phyloP scores from a whole-genome alignment of 2,113 vertebrate species.

The Vidua chalybeata region DNA sequence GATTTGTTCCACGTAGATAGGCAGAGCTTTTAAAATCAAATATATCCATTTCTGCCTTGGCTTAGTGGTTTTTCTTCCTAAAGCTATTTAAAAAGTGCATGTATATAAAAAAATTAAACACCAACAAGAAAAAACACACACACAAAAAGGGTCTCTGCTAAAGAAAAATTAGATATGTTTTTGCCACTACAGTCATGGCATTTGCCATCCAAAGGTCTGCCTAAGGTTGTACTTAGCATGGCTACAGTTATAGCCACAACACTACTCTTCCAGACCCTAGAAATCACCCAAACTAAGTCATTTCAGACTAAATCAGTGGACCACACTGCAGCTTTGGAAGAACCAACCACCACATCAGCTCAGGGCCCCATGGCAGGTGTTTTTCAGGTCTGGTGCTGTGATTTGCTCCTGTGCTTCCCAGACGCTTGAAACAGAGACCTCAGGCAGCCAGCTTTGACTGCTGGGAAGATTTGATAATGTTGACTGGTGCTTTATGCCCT shows the following conservation, averaged over 20 bases:
- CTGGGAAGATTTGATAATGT: not conserved
- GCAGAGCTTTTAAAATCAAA: not conserved
- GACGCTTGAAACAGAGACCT: not conserved
- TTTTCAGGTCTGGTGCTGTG: not conserved
- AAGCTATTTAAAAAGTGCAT: not conserved
- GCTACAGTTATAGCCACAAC: not conserved
- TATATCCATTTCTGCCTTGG: not conserved
- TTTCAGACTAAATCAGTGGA: not conserved
- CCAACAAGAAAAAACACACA: not conserved
- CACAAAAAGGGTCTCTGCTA: fast-evolving
- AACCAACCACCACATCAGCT: fast-evolving
- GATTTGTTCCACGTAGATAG: not conserved
- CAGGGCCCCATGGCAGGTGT: not conserved
- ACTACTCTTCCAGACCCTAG: not conserved
- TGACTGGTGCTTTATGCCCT: not conserved
- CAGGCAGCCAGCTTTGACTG: not conserved
- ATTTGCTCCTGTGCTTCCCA: not conserved
- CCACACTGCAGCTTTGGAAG: not conserved
- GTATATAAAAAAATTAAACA: not conserved
- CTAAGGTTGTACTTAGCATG: not conserved
- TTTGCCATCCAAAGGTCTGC: not conserved
- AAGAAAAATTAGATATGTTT: not conserved
- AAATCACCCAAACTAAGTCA: not conserved
- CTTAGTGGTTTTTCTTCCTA: not conserved
- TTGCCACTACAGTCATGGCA: not conserved